These are phyloP conservation scores for Microchrysa polita DNA, from an alignment of 2,888 invertebrate genomes.

Conservation along the genomic window DNA sequence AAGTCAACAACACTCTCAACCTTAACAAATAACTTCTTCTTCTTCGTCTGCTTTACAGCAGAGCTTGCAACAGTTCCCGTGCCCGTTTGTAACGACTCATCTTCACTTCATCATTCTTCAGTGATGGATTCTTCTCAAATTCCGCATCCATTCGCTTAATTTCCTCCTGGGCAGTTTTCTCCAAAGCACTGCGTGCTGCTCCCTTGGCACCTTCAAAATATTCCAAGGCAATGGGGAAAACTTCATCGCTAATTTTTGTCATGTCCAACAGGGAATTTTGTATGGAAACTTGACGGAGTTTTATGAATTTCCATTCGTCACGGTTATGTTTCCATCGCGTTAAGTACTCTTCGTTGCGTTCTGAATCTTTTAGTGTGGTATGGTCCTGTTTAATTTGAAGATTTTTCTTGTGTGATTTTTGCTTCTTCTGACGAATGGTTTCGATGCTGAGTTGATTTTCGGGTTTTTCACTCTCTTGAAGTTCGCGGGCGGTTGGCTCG, in stretches of 20 bases:
- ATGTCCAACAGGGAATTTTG: slow-evolving; percentile 75
- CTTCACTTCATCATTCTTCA: slow-evolving; percentile 53
- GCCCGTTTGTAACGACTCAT: slow-evolving; percentile 60
- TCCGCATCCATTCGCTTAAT: slow-evolving; percentile 70
- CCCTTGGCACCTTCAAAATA: slow-evolving; percentile 78
- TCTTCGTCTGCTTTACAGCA: slow-evolving; percentile 45
- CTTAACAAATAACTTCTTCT: no score
- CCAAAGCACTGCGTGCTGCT: slow-evolving; percentile 70
- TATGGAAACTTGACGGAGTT: slow-evolving; percentile 80
- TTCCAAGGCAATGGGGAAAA: slow-evolving; percentile 74
- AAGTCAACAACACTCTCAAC: no score
- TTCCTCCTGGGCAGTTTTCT: slow-evolving; percentile 72
- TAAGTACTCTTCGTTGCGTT: slow-evolving; percentile 73
- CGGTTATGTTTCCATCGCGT: slow-evolving; percentile 78
- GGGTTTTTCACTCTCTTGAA: slow-evolving; percentile 59
- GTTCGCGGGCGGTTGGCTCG: slow-evolving; percentile 59
- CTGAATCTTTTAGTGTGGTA: slow-evolving; percentile 68
- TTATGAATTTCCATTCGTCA: slow-evolving; percentile 82
- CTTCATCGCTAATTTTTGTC: slow-evolving; percentile 68
- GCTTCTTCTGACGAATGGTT: slow-evolving; percentile 74
- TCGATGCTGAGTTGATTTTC: slow-evolving; percentile 64
- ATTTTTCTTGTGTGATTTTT: slow-evolving; percentile 70
- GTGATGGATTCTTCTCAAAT: slow-evolving; percentile 49
- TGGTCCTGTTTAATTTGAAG: slow-evolving; percentile 68
- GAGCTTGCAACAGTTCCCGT: slow-evolving; percentile 59